A percentile compares a stretch with the other conserved stretches of the same genome.
Evolutionary conservation across 2,113 vertebrate species (phyloP).

Genomic region (Numenius arquata): DNA sequence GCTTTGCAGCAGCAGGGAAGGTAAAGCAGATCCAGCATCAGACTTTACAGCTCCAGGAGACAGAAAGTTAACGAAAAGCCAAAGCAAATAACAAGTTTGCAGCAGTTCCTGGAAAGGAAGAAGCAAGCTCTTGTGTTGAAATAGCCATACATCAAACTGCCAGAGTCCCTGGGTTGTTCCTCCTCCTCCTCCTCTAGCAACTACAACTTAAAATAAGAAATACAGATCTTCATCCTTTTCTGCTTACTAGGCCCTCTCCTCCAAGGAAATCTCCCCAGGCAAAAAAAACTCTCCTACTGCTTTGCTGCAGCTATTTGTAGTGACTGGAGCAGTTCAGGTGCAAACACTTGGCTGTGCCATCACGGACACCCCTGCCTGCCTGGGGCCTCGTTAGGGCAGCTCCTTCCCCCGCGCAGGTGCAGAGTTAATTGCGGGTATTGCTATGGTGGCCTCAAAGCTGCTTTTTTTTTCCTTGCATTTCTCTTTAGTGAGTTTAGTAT

Average conservation of each 20-base stretch:
- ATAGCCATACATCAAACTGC: background rate
- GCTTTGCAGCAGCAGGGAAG: slow-evolving; percentile 42
- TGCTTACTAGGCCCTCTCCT: fast-evolving
- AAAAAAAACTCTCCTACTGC: background rate
- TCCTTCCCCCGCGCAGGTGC: background rate
- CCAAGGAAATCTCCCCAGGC: background rate
- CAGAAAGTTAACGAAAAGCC: slow-evolving; percentile 35
- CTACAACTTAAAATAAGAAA: background rate
- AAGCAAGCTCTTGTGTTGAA: background rate
- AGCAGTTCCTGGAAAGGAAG: slow-evolving; percentile 38
- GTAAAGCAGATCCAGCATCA: background rate
- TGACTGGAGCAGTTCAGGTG: slow-evolving; percentile 8
- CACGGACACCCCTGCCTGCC: slow-evolving; percentile 10
- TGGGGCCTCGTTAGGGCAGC: background rate
- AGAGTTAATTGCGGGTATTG: background rate
- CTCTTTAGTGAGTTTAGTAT: background rate
- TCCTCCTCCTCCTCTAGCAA: background rate
- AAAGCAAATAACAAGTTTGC: slow-evolving; percentile 63
- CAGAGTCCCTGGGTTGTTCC: background rate
- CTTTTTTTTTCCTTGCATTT: background rate
- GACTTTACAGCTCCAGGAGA: slow-evolving; percentile 48
- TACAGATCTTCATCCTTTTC: background rate
- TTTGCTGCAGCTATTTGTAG: slow-evolving; percentile 20
- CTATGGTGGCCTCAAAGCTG: background rate
- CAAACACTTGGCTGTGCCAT: background rate